These are phyloP conservation scores for Cheirogaleus major DNA, from an alignment of 2,797 vertebrate species.

Conservation along the genomic window DNA sequence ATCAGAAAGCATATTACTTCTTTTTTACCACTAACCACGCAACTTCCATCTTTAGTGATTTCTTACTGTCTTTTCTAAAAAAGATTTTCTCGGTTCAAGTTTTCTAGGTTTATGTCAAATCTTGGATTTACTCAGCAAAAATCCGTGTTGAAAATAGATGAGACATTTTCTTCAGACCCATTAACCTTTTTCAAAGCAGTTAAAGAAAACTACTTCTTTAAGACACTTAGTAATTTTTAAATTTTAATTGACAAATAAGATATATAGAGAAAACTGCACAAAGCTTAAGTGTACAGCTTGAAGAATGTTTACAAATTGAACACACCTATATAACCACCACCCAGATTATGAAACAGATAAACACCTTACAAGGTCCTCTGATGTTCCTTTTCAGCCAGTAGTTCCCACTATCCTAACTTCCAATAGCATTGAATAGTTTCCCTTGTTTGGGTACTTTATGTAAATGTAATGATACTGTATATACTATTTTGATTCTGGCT, in stretches of 20 bases:
- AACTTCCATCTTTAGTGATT: constrained; percentile 53
- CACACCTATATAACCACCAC: background rate
- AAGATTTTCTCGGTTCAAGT: constrained; percentile 51
- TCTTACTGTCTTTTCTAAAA: constrained; percentile 36
- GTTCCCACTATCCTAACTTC: background rate
- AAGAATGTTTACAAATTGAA: background rate
- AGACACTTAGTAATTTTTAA: background rate
- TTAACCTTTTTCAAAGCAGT: constrained; percentile 3
- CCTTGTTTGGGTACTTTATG: background rate
- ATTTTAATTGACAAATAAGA: background rate
- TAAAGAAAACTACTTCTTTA: background rate
- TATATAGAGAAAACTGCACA: background rate
- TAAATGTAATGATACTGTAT: background rate
- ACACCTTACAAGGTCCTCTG: background rate
- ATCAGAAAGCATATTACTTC: background rate
- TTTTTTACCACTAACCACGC: background rate
- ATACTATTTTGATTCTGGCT: background rate
- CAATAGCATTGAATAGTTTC: background rate
- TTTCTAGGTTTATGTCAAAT: constrained; percentile 60
- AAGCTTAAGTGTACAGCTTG: background rate
- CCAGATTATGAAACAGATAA: background rate
- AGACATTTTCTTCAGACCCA: constrained; percentile 36
- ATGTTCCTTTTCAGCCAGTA: background rate
- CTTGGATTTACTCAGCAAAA: constrained; percentile 60
- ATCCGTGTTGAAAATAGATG: constrained; percentile 52